These are phyloP conservation scores for Diabrotica virgifera DNA, from an alignment of 1,140 invertebrate species.

Conservation along the genomic window DNA sequence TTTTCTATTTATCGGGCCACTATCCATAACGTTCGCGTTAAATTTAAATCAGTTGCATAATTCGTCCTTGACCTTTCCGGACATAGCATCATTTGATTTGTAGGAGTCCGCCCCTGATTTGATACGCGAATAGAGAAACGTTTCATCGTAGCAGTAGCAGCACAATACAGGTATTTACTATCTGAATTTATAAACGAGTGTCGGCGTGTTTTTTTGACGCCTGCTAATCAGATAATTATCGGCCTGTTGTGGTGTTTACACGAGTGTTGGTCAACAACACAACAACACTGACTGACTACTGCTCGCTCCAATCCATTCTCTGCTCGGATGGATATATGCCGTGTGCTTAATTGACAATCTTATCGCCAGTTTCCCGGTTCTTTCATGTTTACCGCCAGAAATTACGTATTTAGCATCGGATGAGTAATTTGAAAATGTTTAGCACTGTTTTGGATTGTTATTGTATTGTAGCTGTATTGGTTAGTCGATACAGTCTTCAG, in stretches of 20 bases:
- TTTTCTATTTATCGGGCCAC: too few species aligned
- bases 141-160: too few species aligned
- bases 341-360: slow-evolving; percentile 2
- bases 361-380: background rate
- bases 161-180: background rate
- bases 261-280: background rate
- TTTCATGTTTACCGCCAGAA: background rate
- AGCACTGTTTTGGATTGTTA: background rate
- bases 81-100: too few species aligned
- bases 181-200: background rate
- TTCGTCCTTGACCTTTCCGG: too few species aligned
- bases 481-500: too few species aligned
- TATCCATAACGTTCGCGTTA: too few species aligned
- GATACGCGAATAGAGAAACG: background rate
- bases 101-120: background rate
- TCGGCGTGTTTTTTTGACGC: background rate
- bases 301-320: background rate
- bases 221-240: slow-evolving; percentile 1
- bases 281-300: background rate
- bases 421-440: background rate
- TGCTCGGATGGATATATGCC: background rate
- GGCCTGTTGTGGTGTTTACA: slow-evolving; percentile 1
- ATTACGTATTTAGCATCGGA: slow-evolving; percentile 2
- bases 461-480: background rate
- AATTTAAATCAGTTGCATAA: too few species aligned